phyloP scores from a whole-genome alignment of 2,888 invertebrate genomes.

The Coelinius sp. region DNA sequence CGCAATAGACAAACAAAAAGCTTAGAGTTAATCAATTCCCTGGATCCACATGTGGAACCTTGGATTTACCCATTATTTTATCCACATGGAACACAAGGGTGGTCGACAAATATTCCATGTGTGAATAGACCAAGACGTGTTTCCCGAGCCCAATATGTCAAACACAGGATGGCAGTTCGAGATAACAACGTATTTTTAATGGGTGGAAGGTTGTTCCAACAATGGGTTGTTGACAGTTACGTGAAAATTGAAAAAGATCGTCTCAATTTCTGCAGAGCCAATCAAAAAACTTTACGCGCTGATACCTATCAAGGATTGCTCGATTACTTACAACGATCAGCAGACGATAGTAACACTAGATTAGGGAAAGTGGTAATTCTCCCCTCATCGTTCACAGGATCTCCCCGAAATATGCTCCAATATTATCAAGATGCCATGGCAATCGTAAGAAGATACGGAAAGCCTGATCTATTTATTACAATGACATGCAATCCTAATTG shows the following conservation, averaged over 20 bases:
- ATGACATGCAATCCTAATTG: too few species aligned
- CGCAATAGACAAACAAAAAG: slow-evolving; percentile 39
- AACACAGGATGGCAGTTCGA: slow-evolving; percentile 29
- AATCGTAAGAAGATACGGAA: too few species aligned
- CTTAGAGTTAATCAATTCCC: slow-evolving; percentile 40
- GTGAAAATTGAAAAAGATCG: slow-evolving; percentile 33
- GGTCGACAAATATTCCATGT: too few species aligned
- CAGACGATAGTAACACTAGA: background rate
- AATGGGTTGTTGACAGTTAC: slow-evolving; percentile 28
- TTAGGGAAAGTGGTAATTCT: slow-evolving; percentile 41
- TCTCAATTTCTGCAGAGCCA: background rate
- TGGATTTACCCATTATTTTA: too few species aligned
- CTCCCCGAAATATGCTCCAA: slow-evolving; percentile 45
- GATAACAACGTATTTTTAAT: slow-evolving; percentile 21
- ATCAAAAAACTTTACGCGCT: too few species aligned
- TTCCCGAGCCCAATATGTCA: too few species aligned
- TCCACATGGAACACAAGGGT: too few species aligned
- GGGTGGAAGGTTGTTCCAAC: slow-evolving; percentile 34
- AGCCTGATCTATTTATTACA: too few species aligned
- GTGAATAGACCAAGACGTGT: too few species aligned
- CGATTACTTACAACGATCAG: slow-evolving; percentile 32
- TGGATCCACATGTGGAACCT: too few species aligned
- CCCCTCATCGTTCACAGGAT: slow-evolving; percentile 44
- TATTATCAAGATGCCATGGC: slow-evolving; percentile 45
- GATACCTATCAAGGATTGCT: too few species aligned